Conservation (phyloP, 2,113 vertebrate genomes). For the Ranitomeya imitator region DNA sequence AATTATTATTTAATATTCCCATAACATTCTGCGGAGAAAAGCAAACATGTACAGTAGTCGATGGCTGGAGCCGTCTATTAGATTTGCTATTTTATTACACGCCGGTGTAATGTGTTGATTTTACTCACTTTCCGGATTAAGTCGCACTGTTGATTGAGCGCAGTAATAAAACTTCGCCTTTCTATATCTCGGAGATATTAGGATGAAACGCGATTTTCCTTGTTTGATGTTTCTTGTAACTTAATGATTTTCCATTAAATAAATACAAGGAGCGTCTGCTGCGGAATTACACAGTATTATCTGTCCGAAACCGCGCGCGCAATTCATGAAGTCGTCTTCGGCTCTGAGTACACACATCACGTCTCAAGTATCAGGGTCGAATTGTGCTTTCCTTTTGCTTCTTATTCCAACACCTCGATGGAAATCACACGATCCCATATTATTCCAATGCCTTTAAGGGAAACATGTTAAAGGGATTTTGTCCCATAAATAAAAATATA, state of each 20-base stretch:
- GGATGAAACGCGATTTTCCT: neutral
- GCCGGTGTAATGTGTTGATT: slow-evolving; percentile 40
- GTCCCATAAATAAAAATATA: too few relatives aligned
- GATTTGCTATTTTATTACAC: slow-evolving; percentile 61
- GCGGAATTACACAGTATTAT: slow-evolving; percentile 10
- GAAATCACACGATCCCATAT: slow-evolving; percentile 13
- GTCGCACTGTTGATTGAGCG: slow-evolving; percentile 44
- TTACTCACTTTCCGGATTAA: slow-evolving; percentile 53
- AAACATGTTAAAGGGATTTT: too few relatives aligned
- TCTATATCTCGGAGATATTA: slow-evolving; percentile 8
- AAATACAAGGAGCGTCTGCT: neutral
- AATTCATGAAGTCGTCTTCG: neutral
- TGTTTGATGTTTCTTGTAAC: slow-evolving; percentile 38
- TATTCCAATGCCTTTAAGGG: neutral
- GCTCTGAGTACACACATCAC: neutral
- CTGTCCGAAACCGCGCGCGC: neutral
- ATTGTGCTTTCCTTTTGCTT: neutral
- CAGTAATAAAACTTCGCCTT: neutral
- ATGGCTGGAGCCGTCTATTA: neutral
- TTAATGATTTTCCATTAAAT: slow-evolving; percentile 47
- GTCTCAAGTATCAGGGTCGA: neutral
- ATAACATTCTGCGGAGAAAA: slow-evolving; percentile 16
- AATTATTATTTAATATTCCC: slow-evolving; percentile 14
- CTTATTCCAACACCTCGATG: neutral
- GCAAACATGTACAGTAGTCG: slow-evolving; percentile 25